phyloP scores from a whole-genome alignment of 2,797 vertebrate genomes.

The Gymnocypris eckloni region DNA sequence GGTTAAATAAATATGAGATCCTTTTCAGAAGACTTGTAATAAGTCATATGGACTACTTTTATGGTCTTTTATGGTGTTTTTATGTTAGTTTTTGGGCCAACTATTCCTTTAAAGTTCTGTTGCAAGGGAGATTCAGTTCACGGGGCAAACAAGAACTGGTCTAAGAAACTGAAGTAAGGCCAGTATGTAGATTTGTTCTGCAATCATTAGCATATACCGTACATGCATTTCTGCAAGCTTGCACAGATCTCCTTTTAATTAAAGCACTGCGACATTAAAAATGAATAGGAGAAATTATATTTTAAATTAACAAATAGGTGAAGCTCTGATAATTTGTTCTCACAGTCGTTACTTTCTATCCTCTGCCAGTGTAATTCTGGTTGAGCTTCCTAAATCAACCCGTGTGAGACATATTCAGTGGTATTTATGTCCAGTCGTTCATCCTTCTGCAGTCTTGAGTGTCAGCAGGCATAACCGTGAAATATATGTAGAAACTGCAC shows the following conservation, averaged over 20 bases:
- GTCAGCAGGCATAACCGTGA: neutral
- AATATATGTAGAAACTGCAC: neutral
- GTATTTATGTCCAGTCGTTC: slow-evolving; percentile 28
- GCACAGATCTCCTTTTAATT: slow-evolving; percentile 7
- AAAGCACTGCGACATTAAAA: slow-evolving; percentile 50
- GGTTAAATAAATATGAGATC: too few species aligned
- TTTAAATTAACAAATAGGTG: slow-evolving; percentile 27
- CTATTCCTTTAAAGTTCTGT: neutral
- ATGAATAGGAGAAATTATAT: slow-evolving; percentile 47
- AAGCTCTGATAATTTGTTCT: slow-evolving; percentile 19
- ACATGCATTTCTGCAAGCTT: slow-evolving; percentile 31
- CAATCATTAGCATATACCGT: slow-evolving; percentile 8
- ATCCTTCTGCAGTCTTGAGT: slow-evolving; percentile 18
- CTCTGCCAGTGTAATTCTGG: neutral
- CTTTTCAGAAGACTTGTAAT: neutral
- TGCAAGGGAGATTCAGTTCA: neutral
- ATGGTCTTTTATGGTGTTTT: neutral
- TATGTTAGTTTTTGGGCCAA: neutral
- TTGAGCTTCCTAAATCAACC: neutral
- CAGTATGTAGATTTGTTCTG: slow-evolving; percentile 25
- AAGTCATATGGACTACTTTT: neutral
- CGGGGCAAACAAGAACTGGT: neutral
- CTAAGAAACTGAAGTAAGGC: neutral
- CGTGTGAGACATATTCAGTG: slow-evolving; percentile 18
- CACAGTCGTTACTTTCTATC: neutral